Evolutionary conservation across 2,113 vertebrate species (phyloP), one percentile per base, ranked within the genome.

Genomic region (Pao palembangensis): DNA sequence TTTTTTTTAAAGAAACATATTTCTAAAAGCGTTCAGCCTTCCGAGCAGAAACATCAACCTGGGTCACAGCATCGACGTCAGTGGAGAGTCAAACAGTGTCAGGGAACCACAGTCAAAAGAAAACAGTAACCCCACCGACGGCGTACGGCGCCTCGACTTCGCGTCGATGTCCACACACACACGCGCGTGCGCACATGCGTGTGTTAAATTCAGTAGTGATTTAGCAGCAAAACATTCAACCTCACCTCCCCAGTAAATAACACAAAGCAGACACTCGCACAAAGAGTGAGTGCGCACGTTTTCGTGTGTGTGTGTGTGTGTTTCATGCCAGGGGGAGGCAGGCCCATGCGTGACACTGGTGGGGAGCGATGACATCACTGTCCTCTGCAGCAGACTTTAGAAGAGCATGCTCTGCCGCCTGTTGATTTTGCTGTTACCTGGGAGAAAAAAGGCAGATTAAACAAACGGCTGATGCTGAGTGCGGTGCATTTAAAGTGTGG

Each of bases 371-470:
- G 64, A 64, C 50, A 61, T 67, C 19, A 59, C 14, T n/a, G 52
- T 69, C 68, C 34, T 75, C 73, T 58, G 65, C 65, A 54, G 55
- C 51, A 50, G 41, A 56, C 41, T 47, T 85, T 94, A 99, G 88
- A 99, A 98, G 83, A 99, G 94, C 97, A 99, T 99, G 92, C 97
- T 99, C 90, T 99, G 97, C 91, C 97, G 94, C 91, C 97, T 94
- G 95, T 94, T 98, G 69, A 88, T 84, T 92, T 98, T 98, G 84
- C 93, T 88, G 74, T 97, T 95, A 69, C 93, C 97, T 99, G 80
- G 69, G 90, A 88, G 41, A 19, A 55, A 46, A 58, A 21, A 8
- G 51, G 6, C 19, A 38, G 0, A 28, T 11, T 31, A 54, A 61
- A 48, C 19, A 61, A 23, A 23, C 21, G 21, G 3, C 21, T 23